Evolutionary conservation across 2,113 vertebrate genomes (phyloP).

Genomic region (Ictalurus furcatus): DNA sequence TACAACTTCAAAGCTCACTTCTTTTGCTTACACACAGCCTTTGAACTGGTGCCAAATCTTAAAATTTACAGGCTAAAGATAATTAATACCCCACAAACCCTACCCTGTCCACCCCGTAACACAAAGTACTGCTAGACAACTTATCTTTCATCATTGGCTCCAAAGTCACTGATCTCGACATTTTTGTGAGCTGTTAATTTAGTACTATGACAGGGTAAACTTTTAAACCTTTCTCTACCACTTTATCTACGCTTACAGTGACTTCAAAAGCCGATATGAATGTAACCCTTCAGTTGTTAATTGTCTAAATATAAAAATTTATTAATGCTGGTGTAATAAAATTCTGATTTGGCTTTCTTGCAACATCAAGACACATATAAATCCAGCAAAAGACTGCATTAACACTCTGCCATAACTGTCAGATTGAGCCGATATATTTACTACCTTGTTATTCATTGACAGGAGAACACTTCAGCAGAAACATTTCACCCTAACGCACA

Average conservation of each 20-base stretch:
- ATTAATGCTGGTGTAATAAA: neutral
- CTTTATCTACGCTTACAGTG: neutral
- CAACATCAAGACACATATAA: neutral
- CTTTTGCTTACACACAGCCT: slow-evolving; percentile 22
- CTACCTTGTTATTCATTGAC: slow-evolving; percentile 43
- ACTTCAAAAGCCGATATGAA: neutral
- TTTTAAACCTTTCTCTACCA: neutral
- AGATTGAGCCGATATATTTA: neutral
- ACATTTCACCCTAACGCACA: slow-evolving; percentile 34
- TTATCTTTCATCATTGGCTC: slow-evolving; percentile 4
- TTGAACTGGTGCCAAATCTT: slow-evolving; percentile 20
- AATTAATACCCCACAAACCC: slow-evolving; percentile 23
- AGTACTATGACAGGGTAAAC: neutral
- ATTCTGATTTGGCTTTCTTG: neutral
- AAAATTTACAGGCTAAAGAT: slow-evolving; percentile 46
- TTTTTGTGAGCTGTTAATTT: slow-evolving; percentile 13
- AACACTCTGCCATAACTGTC: slow-evolving; percentile 3
- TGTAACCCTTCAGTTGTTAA: neutral
- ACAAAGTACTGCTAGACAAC: slow-evolving; percentile 18
- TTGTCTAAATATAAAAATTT: neutral
- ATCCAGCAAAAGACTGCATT: neutral
- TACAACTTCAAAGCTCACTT: slow-evolving; percentile 41
- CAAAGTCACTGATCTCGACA: neutral
- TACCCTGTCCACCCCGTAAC: neutral
- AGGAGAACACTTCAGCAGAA: slow-evolving; percentile 13